A percentile compares a stretch with the other conserved stretches of the same genome.
These are phyloP conservation scores for Mythimna loreyi DNA, from an alignment of 2,888 invertebrate genomes.

Conservation along the genomic window DNA sequence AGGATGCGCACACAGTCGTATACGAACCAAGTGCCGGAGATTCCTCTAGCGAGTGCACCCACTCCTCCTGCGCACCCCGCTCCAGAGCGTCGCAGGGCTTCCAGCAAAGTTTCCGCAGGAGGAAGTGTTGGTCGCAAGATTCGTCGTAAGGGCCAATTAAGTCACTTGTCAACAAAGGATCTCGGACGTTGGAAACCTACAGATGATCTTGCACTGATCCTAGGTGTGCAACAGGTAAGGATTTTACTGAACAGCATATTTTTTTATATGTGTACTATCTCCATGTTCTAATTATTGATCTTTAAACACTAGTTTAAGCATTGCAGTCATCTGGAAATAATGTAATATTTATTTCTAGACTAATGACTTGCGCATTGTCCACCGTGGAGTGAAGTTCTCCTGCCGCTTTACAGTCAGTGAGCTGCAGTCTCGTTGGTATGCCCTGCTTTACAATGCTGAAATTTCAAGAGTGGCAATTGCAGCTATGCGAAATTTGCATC, in stretches of 20 bases:
- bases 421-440: conserved; percentile 98
- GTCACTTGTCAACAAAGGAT: conserved; percentile 94
- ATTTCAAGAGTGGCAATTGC: conserved; percentile 97
- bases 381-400: conserved; percentile 98
- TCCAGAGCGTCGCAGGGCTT: conserved; percentile 78
- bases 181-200: conserved; percentile 99
- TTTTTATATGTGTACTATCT: not conserved
- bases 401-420: conserved; percentile 98
- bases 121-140: conserved; percentile 85
- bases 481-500: conserved; percentile 98
- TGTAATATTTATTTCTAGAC: conserved; percentile 85
- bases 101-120: conserved; percentile 83
- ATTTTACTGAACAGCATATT: not conserved
- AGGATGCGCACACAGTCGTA: conserved; percentile 88
- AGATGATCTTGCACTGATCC: conserved; percentile 98
- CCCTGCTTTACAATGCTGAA: conserved; percentile 98
- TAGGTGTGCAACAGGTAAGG: conserved; percentile 96
- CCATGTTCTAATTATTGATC: no score
- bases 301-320: no score
- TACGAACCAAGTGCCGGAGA: conserved; percentile 89
- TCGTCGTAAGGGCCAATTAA: conserved; percentile 92
- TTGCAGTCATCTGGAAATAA: no score
- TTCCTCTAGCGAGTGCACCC: conserved; percentile 73
- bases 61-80: conserved; percentile 73
- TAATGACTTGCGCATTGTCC: conserved; percentile 95